Percentiles rank a stretch among this genome's conserved stretches.
phyloP scores from a whole-genome alignment of 2,888 invertebrate genomes.

The Caenorhabditis imperialis region DNA sequence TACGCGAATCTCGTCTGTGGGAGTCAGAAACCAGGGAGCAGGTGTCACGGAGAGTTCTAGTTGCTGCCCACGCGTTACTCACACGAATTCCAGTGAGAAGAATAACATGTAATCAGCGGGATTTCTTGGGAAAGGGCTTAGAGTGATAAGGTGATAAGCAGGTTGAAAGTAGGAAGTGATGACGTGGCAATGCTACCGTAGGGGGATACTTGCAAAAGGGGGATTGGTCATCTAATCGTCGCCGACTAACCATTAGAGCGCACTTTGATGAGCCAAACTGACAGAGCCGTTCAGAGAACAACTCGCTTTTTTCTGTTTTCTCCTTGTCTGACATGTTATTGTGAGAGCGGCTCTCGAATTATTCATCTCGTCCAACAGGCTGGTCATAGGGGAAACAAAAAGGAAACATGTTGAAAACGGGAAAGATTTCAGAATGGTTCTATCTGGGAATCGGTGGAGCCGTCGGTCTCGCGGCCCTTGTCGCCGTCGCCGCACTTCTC shows the following conservation, averaged over 20 bases:
- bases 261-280: background rate
- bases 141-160: no score
- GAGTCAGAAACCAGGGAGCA: no score
- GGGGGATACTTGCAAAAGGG: no score
- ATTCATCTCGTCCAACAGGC: slow-evolving; percentile 12
- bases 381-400: slow-evolving; percentile 6
- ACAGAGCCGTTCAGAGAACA: background rate
- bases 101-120: no score
- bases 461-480: slow-evolving; percentile 67
- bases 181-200: no score
- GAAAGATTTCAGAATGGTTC: slow-evolving; percentile 68
- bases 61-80: no score
- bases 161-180: no score
- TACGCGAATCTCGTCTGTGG: no score
- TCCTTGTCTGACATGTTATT: slow-evolving; percentile 22
- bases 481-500: slow-evolving; percentile 67
- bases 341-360: slow-evolving; percentile 20
- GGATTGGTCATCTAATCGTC: background rate
- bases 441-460: slow-evolving; percentile 66
- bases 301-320: slow-evolving; percentile 15
- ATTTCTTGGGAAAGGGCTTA: no score
- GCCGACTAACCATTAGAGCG: background rate
- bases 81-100: no score
- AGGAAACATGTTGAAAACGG: slow-evolving; percentile 9
- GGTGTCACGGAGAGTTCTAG: no score